phyloP scores from a whole-genome alignment of 1,140 invertebrate genomes.

The Prorops nasuta region DNA sequence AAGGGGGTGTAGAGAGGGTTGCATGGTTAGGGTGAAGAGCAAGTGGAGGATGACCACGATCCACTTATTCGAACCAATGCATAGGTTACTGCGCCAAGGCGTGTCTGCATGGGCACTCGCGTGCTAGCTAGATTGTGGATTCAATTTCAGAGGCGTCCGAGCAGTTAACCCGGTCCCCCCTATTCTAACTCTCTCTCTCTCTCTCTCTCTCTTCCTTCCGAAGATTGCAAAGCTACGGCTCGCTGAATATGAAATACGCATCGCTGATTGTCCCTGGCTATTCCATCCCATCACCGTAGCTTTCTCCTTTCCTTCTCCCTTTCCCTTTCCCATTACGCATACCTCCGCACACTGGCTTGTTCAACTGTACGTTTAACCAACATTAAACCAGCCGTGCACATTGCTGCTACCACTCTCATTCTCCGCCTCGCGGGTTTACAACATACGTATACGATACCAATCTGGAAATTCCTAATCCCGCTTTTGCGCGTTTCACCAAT shows the following conservation, averaged over 20 bases:
- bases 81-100: conserved; percentile 36
- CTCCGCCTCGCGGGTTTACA: no score
- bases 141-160: conserved; percentile 46
- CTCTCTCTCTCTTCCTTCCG: background rate
- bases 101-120: no score
- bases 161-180: conserved; percentile 27
- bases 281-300: no score
- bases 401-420: no score
- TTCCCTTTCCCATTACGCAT: background rate
- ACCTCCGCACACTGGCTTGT: background rate
- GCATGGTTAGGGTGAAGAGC: conserved; percentile 7
- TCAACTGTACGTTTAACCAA: no score
- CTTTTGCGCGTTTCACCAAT: no score
- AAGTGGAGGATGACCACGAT: conserved; percentile 8
- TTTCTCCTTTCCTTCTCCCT: no score
- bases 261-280: conserved; percentile 33
- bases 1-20: conserved; percentile 1
- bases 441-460: no score
- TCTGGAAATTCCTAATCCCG: no score
- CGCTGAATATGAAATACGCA: conserved; percentile 45
- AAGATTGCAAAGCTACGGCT: conserved; percentile 38
- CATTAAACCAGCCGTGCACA: no score
- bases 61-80: conserved; percentile 35
- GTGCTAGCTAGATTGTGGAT: conserved; percentile 39
- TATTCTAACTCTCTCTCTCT: conserved; percentile 2